A percentile compares a stretch with the other conserved stretches of the same genome.
phyloP scores from a whole-genome alignment of 2,797 vertebrate genomes.

The Betta splendens region DNA sequence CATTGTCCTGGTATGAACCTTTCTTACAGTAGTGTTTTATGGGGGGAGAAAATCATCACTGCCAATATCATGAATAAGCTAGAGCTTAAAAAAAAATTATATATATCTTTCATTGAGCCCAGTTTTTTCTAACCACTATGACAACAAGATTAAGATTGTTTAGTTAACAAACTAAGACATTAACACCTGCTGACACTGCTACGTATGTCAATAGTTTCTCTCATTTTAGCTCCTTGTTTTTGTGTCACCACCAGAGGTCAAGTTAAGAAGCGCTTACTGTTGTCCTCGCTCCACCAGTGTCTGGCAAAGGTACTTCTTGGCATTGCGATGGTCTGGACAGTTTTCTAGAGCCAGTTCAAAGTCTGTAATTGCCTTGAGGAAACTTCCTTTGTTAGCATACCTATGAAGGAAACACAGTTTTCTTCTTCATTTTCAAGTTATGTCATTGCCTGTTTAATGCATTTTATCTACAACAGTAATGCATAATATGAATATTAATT shows the following conservation, averaged over 20 bases:
- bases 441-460: too few relatives aligned
- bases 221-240: not conserved
- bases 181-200: not conserved
- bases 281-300: slow-evolving; percentile 95
- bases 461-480: too few relatives aligned
- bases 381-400: slow-evolving; percentile 95
- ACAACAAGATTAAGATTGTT: not conserved
- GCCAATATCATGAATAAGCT: too few relatives aligned
- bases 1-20: too few relatives aligned
- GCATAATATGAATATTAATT: not conserved
- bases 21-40: too few relatives aligned
- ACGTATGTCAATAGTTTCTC: not conserved
- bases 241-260: not conserved
- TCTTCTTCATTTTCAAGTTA: too few relatives aligned
- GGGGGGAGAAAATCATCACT: too few relatives aligned
- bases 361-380: slow-evolving; percentile 93
- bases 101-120: too few relatives aligned
- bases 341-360: slow-evolving; percentile 93
- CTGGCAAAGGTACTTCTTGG: slow-evolving; percentile 97
- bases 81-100: too few relatives aligned
- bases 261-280: slow-evolving; percentile 84
- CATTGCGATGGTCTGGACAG: slow-evolving; percentile 94
- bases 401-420: slow-evolving; percentile 66
- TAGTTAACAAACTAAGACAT: too few relatives aligned
- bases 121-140: too few relatives aligned